Evolutionary conservation across 2,797 vertebrate species (phyloP).

Genomic region (Muscicapa striata): DNA sequence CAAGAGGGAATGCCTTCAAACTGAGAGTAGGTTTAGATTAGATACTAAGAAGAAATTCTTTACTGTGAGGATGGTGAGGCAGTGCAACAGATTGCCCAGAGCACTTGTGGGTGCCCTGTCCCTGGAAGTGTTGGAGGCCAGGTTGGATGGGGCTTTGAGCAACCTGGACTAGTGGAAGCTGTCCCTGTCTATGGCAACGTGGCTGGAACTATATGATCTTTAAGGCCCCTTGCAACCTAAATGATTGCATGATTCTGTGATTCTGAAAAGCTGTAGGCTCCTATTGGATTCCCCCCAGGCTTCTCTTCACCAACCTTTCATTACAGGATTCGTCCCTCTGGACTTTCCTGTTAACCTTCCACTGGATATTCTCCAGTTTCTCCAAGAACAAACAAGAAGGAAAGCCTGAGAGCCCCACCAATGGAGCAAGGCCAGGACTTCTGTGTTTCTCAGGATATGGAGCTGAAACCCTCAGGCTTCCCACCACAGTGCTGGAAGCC

Average conservation of each 20-base stretch:
- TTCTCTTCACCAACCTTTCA: not conserved
- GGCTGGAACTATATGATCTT: not conserved
- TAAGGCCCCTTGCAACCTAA: not conserved
- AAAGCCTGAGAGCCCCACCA: not conserved
- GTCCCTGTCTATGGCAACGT: not conserved
- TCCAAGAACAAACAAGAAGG: not conserved
- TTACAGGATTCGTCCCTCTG: not conserved
- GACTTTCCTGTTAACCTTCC: not conserved
- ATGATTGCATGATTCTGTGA: not conserved
- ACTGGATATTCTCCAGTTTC: not conserved
- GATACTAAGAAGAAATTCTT: not conserved
- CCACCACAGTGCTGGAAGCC: fast-evolving
- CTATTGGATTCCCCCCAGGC: not conserved
- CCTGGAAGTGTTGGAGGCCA: not conserved
- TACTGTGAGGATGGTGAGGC: not conserved
- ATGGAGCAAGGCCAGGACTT: not conserved
- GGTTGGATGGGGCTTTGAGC: not conserved
- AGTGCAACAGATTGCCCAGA: not conserved
- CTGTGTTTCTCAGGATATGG: not conserved
- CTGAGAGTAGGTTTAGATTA: not conserved
- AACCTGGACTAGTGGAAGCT: not conserved
- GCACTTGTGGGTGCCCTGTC: fast-evolving
- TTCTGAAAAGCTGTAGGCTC: not conserved
- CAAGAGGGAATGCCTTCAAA: not conserved
- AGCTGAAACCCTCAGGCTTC: not conserved